These are phyloP conservation scores for Toxonevra muliebris DNA, from an alignment of 2,888 invertebrate species.

Conservation along the genomic window DNA sequence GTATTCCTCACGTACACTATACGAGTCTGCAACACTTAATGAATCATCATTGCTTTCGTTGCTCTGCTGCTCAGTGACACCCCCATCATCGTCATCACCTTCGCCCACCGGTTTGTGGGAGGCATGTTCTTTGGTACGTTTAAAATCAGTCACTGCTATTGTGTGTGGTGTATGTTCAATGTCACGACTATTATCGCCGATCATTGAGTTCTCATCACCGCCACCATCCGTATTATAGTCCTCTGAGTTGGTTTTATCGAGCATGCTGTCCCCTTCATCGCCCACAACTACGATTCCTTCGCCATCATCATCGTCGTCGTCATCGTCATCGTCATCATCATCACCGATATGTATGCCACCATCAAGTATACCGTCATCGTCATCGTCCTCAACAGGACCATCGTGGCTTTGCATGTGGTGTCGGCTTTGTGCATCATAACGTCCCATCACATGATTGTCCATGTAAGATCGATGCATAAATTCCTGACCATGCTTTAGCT, in stretches of 20 bases:
- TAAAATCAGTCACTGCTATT: constrained; percentile 70
- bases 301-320: constrained; percentile 59
- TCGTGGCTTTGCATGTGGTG: constrained; percentile 63
- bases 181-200: constrained; percentile 46
- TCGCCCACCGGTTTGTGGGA: constrained; percentile 33
- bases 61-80: constrained; percentile 58
- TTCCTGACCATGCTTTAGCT: constrained; percentile 74
- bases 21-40: constrained; percentile 68
- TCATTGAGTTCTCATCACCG: constrained; percentile 49
- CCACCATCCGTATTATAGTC: constrained; percentile 58
- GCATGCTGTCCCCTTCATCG: constrained; percentile 75
- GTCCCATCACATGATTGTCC: constrained; percentile 66
- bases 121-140: constrained; percentile 69
- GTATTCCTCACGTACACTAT: constrained; percentile 65
- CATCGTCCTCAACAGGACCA: constrained; percentile 60
- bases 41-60: constrained; percentile 73
- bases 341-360: constrained; percentile 55
- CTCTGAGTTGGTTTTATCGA: constrained; percentile 63
- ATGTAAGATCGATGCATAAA: constrained; percentile 66
- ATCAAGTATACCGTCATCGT: constrained; percentile 62
- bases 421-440: constrained; percentile 65
- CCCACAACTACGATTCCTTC: constrained; percentile 83
- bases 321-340: constrained; percentile 62
- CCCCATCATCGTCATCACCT: constrained; percentile 59
- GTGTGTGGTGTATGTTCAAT: constrained; percentile 57